Evolutionary conservation across 1,140 invertebrate species (phyloP).

Genomic region (Rhagoletis pomonella): DNA sequence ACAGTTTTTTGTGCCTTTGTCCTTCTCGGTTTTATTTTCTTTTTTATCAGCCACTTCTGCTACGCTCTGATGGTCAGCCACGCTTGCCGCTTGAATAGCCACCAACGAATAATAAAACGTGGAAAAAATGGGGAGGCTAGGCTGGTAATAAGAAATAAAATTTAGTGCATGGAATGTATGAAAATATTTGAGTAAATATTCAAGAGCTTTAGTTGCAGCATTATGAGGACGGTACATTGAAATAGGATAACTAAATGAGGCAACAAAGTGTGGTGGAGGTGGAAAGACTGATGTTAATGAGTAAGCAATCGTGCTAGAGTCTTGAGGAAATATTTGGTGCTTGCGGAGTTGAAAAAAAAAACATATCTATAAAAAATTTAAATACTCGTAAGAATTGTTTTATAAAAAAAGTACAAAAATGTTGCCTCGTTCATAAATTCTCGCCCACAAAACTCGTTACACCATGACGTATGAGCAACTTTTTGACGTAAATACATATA

Average conservation of each 20-base stretch:
- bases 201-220: neutral
- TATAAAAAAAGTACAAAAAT: neutral
- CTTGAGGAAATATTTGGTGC: too few species aligned
- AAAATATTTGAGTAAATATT: neutral
- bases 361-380: too few species aligned
- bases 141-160: neutral
- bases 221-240: too few species aligned
- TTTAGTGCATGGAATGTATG: neutral
- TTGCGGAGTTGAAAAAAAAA: too few species aligned
- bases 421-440: too few species aligned
- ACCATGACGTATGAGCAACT: constrained; percentile 33
- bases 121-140: neutral
- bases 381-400: too few species aligned
- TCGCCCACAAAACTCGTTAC: neutral
- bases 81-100: neutral
- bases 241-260: too few species aligned
- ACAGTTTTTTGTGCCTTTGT: neutral
- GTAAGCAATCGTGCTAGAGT: too few species aligned
- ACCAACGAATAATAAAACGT: neutral
- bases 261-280: too few species aligned
- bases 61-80: constrained; percentile 9
- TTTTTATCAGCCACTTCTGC: neutral
- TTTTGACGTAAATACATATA: constrained; percentile 36
- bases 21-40: neutral
- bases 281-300: too few species aligned